These are phyloP conservation scores for Lichenostomus cassidix DNA, from an alignment of 2,113 vertebrate species.

Conservation along the genomic window DNA sequence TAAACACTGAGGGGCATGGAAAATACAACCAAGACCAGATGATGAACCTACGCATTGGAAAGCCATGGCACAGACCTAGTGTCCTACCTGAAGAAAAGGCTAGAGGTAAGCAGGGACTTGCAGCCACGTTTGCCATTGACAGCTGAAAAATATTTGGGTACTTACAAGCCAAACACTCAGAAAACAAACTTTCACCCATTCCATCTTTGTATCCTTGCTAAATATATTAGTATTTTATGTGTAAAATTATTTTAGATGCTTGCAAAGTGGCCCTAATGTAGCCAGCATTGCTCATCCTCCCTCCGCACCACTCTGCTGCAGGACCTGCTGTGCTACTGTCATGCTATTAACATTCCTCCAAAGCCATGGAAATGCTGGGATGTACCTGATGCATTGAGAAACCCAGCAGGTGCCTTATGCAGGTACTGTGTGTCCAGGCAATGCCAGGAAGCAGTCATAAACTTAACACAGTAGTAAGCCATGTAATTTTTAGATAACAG, in stretches of 20 bases:
- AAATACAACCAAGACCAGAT: background rate
- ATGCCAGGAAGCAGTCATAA: conserved; percentile 47
- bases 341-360: conserved; percentile 50
- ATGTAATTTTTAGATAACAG: conserved; percentile 67
- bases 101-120: background rate
- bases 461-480: conserved; percentile 58
- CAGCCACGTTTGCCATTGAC: background rate
- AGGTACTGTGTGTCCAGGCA: conserved; percentile 24
- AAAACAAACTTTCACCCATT: background rate
- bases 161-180: background rate
- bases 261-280: conserved; percentile 38
- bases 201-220: background rate
- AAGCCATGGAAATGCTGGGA: conserved; percentile 33
- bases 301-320: background rate
- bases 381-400: conserved; percentile 61
- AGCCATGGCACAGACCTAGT: background rate
- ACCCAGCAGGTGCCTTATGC: conserved; percentile 58
- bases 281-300: conserved; percentile 11
- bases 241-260: conserved; percentile 44
- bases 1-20: background rate
- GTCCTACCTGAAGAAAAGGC: background rate
- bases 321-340: conserved; percentile 56
- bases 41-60: background rate
- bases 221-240: conserved; percentile 30
- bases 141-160: background rate